phyloP scores from a whole-genome alignment of 53 echinoderm and acorn worm species.

The Hippasteria phrygiana region DNA sequence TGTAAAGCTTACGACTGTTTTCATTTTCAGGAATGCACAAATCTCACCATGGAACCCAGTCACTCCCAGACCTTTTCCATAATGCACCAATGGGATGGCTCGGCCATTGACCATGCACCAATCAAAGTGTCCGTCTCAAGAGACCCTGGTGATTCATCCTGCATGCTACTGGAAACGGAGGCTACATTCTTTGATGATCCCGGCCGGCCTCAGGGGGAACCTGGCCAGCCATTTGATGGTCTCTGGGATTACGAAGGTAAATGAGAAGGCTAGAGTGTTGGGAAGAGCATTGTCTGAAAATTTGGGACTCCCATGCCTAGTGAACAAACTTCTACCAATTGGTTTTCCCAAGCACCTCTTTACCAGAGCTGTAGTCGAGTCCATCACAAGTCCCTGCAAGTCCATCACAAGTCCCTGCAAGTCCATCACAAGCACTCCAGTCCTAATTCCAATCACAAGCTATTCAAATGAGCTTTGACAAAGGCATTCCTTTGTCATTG shows the following conservation, averaged over 20 bases:
- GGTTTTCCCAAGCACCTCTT: no score
- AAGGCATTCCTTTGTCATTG: no score
- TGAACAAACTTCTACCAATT: no score
- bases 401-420: no score
- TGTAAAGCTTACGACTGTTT: no score
- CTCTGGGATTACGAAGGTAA: constrained; percentile 95
- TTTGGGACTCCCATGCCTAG: no score
- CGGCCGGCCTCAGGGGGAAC: constrained; percentile 48
- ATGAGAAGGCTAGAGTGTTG: not conserved
- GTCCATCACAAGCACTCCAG: no score
- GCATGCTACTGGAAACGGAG: constrained; percentile 58
- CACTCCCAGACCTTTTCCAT: constrained; percentile 63
- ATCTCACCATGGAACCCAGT: not conserved
- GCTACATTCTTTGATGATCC: constrained; percentile 81
- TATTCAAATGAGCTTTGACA: no score
- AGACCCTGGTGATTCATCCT: not conserved
- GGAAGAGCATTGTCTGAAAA: no score
- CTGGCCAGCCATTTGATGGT: constrained; percentile 65
- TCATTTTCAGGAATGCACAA: not conserved
- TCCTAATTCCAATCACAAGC: no score
- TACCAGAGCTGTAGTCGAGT: no score
- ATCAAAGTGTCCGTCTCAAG: constrained; percentile 63
- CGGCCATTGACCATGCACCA: constrained; percentile 66
- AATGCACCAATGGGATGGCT: constrained; percentile 80
- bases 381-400: no score